phyloP scores from a whole-genome alignment of 2,113 vertebrate genomes.

The Calidris pugnax region DNA sequence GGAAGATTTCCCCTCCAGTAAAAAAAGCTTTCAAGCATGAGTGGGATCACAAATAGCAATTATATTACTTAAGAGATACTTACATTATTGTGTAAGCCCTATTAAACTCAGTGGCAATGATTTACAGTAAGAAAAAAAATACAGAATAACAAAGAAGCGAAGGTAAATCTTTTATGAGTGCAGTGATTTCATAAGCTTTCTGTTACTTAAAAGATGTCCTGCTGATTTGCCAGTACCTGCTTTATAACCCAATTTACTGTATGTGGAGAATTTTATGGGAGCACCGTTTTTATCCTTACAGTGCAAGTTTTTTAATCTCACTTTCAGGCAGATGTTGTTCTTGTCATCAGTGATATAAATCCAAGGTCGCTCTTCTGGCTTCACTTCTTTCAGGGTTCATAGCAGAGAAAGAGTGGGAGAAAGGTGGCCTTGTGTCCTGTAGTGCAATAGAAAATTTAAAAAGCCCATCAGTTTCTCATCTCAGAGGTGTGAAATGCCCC shows the following conservation, averaged over 20 bases:
- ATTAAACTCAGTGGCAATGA: slow-evolving; percentile 56
- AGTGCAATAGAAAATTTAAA: not conserved
- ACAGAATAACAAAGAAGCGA: not conserved
- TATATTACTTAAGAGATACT: not conserved
- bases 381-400: not conserved
- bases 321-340: not conserved
- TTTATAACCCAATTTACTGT: not conserved
- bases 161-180: not conserved
- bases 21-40: not conserved
- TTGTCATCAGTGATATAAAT: not conserved
- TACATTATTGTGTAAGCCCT: not conserved
- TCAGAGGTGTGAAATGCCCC: not conserved
- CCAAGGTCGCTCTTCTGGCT: not conserved
- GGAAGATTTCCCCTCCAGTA: not conserved
- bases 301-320: not conserved
- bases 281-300: not conserved
- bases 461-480: not conserved
- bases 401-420: not conserved
- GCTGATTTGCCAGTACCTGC: not conserved
- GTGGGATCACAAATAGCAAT: slow-evolving; percentile 20
- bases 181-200: not conserved
- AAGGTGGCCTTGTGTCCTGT: not conserved
- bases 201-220: not conserved
- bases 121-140: slow-evolving; percentile 22
- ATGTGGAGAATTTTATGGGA: not conserved